Evolutionary conservation across 2,113 vertebrate genomes (phyloP), one percentile per base, ranked within the genome.

Genomic region (Taurulus bubalis): DNA sequence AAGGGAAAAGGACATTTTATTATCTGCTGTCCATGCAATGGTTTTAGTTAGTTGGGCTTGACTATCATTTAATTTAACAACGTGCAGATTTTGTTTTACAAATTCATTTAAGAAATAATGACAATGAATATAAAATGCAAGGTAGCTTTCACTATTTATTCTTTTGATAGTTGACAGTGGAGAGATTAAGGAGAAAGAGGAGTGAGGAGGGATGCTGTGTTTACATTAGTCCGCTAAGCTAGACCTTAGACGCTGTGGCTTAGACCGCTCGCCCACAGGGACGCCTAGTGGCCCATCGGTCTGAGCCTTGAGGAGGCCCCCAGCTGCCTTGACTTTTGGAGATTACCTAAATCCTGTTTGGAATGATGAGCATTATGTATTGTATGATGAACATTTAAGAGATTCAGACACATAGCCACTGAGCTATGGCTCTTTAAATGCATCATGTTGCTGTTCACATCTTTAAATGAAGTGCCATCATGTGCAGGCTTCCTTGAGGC

Each of bases 271-370:
- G 56, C 24, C 68, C 71, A 71, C 45, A 24, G 42, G 55, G 87
- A 71, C 68, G 75, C 83, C 64, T 6, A 10, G 16, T 18, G 36
- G 72, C 59, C 32, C 36, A 2, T 45, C 24, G 28, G 49, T 71
- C 56, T 85, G 66, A 87, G 68, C 71, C 59, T 63, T n/a, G 38
- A 6, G 1, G 24, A 28, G 4, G 22, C 18, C 18, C 1, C 2
- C 38, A 77, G 64, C 76, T 72, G 63, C 55, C 42, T 60, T 36
- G 32, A 11, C 28, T 68, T 76, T 32, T 16, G 4, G 36, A 82
- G 71, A 38, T 79, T 22, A 80, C 32, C 68, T 15, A 59, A 71
- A 78, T 77, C 56, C n/a, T 55, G 22, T 79, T 2, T 64, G 60
- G 28, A 68, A 15, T 66, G 49, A 42, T 32, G 4, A 30, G 20